Conservation (phyloP, 2,888 invertebrate genomes). For the Rapana venosa region DNA sequence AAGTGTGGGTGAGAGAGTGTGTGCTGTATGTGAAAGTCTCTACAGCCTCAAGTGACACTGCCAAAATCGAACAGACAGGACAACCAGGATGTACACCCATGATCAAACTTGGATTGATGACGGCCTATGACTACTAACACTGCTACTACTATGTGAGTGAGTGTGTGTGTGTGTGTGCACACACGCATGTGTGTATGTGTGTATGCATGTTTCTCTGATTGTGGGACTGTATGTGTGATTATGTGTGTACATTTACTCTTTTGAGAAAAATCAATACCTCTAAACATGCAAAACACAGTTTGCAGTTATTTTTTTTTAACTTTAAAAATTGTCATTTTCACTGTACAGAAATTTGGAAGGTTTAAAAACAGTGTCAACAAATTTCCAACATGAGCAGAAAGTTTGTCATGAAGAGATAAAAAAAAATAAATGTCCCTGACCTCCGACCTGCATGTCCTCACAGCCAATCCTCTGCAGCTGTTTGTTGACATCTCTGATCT, state of each 20-base stretch:
- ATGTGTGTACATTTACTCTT: background rate
- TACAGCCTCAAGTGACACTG: too few relatives aligned
- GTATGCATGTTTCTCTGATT: background rate
- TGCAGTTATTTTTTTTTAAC: too few relatives aligned
- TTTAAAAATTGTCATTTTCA: background rate
- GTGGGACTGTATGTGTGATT: background rate
- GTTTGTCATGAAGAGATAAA: too few relatives aligned
- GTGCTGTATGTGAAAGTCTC: too few relatives aligned
- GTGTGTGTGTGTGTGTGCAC: background rate
- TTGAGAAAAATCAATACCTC: too few relatives aligned
- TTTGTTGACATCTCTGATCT: conserved; percentile 86
- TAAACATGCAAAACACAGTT: too few relatives aligned
- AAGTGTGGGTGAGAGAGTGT: too few relatives aligned
- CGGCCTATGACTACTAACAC: too few relatives aligned
- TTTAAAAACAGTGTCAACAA: background rate
- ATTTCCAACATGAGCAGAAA: background rate
- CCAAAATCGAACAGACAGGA: too few relatives aligned
- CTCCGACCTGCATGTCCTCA: conserved; percentile 78
- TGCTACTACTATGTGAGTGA: background rate
- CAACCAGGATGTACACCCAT: too few relatives aligned
- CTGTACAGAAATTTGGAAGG: background rate
- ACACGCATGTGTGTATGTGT: background rate
- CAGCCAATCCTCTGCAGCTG: conserved; percentile 85
- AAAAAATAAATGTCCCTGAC: conserved; percentile 79
- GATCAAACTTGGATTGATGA: too few relatives aligned